Evolutionary conservation across 2,888 invertebrate species (phyloP).

Genomic region (Liposcelis brunnea): DNA sequence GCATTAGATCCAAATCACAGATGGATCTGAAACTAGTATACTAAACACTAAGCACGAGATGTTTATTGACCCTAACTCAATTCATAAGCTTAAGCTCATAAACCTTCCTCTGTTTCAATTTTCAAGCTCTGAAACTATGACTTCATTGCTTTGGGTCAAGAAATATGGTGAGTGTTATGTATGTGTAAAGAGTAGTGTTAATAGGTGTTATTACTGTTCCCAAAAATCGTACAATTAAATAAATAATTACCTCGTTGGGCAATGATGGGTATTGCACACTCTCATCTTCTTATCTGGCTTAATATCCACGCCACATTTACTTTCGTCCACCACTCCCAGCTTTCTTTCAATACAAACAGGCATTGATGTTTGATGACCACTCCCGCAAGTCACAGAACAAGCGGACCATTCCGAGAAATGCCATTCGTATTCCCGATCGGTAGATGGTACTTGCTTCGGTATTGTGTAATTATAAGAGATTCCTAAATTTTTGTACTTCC

Average conservation of each 20-base stretch:
- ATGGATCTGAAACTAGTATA: no score
- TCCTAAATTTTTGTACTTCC: constrained; percentile 31
- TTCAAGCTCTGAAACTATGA: no score
- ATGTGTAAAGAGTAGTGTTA: no score
- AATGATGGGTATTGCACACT: constrained; percentile 45
- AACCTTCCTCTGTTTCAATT: no score
- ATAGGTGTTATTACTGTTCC: no score
- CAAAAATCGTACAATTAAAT: no score
- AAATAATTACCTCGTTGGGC: constrained; percentile 31
- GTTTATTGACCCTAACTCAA: no score
- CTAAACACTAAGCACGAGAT: no score
- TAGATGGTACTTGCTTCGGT: constrained; percentile 30
- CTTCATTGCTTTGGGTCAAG: no score
- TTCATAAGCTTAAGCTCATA: no score
- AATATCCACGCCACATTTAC: constrained; percentile 34
- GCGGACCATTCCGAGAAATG: constrained; percentile 30
- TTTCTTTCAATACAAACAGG: constrained; percentile 28
- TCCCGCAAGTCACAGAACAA: constrained; percentile 30
- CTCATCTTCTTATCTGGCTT: constrained; percentile 42
- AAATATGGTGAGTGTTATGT: no score
- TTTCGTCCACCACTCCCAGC: constrained; percentile 39
- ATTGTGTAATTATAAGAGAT: constrained; percentile 34
- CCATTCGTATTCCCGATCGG: constrained; percentile 27
- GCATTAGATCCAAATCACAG: no score
- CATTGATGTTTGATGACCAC: constrained; percentile 22